A percentile compares a stretch with the other conserved stretches of the same genome.
These are phyloP conservation scores for Taphrorychus bicolor DNA, from an alignment of 2,888 invertebrate species.

Conservation along the genomic window DNA sequence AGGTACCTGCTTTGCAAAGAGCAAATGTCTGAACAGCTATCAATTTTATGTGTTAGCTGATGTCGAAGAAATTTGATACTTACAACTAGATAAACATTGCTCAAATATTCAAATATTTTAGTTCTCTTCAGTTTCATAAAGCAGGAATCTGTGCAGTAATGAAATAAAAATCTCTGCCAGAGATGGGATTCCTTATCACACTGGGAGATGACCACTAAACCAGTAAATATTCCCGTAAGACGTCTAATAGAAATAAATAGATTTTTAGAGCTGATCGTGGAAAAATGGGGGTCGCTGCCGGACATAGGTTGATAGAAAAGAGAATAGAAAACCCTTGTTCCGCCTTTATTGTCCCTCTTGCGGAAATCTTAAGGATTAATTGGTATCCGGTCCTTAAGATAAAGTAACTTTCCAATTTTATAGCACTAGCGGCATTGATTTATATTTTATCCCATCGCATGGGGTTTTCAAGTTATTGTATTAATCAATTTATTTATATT, in stretches of 20 bases:
- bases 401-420: neutral
- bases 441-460: too few relatives aligned
- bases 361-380: neutral
- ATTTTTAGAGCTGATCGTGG: constrained; percentile 33
- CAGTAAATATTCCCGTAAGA: constrained; percentile 16
- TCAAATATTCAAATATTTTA: too few relatives aligned
- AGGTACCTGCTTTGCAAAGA: too few relatives aligned
- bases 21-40: too few relatives aligned
- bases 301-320: constrained; percentile 50
- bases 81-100: too few relatives aligned
- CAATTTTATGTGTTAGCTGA: too few relatives aligned
- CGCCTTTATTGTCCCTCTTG: neutral
- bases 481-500: neutral
- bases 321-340: constrained; percentile 47
- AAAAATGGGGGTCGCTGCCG: constrained; percentile 52
- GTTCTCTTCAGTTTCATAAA: too few relatives aligned
- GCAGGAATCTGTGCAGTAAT: neutral
- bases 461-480: neutral
- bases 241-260: constrained; percentile 37
- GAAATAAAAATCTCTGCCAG: neutral
- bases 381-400: neutral
- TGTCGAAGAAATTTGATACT: too few relatives aligned
- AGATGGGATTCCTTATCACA: neutral
- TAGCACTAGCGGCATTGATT: neutral
- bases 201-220: neutral